These are phyloP conservation scores for Pogonomyrmex barbatus DNA, from an alignment of 1,140 invertebrate genomes.

Conservation along the genomic window DNA sequence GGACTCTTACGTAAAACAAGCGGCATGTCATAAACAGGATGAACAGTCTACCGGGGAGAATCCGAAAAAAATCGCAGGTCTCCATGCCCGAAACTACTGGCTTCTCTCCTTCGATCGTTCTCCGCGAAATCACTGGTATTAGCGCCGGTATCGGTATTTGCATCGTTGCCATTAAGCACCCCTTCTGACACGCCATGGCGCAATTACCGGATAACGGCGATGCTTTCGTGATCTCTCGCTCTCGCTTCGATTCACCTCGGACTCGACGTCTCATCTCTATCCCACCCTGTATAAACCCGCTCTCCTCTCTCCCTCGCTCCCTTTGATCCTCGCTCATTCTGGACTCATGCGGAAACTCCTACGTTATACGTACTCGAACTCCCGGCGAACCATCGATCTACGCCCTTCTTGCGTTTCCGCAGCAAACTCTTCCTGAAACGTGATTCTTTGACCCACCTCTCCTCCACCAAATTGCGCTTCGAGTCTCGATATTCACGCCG, in stretches of 20 bases:
- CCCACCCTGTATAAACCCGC: not conserved
- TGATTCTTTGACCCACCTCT: conserved; percentile 52
- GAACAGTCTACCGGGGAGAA: not conserved
- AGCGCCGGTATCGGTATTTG: conserved; percentile 82
- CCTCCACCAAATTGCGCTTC: conserved; percentile 26
- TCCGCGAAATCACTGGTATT: conserved; percentile 79
- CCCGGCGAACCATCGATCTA: conserved; percentile 58
- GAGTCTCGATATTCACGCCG: conserved; percentile 43
- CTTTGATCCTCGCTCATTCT: conserved; percentile 5
- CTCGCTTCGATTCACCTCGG: conserved; percentile 23
- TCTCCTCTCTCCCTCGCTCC: not conserved
- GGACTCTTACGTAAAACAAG: not conserved
- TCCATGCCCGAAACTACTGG: not conserved
- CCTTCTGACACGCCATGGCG: conserved; percentile 80
- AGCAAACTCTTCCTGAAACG: conserved; percentile 61
- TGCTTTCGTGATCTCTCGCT: conserved; percentile 81
- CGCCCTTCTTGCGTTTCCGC: conserved; percentile 63
- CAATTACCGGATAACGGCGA: conserved; percentile 80
- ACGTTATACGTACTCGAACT: conserved; percentile 59
- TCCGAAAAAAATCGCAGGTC: conserved; percentile 5
- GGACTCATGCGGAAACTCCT: conserved; percentile 43
- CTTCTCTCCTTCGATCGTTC: conserved; percentile 66
- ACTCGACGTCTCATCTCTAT: not conserved
- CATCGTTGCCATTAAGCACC: conserved; percentile 83
- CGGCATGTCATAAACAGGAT: not conserved